Evolutionary conservation across 1,140 invertebrate species (phyloP).

Genomic region (Aradophagus sp.): DNA sequence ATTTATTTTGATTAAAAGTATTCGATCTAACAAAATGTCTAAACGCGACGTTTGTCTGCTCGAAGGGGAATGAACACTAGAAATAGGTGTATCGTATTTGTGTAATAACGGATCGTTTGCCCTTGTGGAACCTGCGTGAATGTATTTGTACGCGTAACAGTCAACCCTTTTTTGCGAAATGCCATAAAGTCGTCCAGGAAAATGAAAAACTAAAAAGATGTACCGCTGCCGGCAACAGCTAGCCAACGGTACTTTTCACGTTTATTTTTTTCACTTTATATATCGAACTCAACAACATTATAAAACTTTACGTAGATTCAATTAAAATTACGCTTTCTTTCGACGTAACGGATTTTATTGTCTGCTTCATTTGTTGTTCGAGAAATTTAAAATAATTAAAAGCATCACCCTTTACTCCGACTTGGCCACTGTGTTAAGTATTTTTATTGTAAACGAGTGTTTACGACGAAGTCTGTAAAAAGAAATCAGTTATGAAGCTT

Average conservation of each 20-base stretch:
- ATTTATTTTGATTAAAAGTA: constrained; percentile 16
- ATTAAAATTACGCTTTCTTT: constrained; percentile 28
- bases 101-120: constrained; percentile 64
- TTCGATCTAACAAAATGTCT: constrained; percentile 21
- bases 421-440: constrained; percentile 2
- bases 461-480: constrained; percentile 1
- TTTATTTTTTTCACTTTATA: constrained; percentile 34
- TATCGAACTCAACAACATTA: constrained; percentile 26
- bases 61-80: constrained; percentile 63
- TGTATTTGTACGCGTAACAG: constrained; percentile 43
- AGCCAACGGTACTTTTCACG: constrained; percentile 41
- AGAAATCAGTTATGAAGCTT: too few species aligned
- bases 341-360: constrained; percentile 13
- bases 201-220: constrained; percentile 45
- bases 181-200: constrained; percentile 48
- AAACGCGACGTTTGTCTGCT: constrained; percentile 50
- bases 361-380: constrained; percentile 7
- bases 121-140: constrained; percentile 43
- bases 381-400: constrained; percentile 27
- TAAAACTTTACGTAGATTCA: constrained; percentile 31
- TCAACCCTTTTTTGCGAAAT: constrained; percentile 57
- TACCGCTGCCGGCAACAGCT: constrained; percentile 39
- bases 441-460: constrained; percentile 17
- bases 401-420: constrained; percentile 4
- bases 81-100: constrained; percentile 64